Evolutionary conservation across 2,797 vertebrate species (phyloP).

Genomic region (Sitta carolinensis): DNA sequence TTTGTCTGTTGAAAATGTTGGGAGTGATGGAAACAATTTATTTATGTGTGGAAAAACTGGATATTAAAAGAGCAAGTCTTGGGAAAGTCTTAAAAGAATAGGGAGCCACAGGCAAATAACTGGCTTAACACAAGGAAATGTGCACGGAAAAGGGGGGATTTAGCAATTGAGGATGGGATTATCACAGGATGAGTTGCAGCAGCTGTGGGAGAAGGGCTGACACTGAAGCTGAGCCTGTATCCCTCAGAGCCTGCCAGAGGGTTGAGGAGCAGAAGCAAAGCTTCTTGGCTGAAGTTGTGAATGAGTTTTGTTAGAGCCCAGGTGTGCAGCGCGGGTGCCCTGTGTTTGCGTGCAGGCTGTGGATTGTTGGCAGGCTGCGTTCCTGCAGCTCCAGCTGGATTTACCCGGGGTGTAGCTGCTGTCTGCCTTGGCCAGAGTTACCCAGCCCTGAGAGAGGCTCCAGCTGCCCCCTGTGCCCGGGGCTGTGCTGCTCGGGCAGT

Average conservation of each 20-base stretch:
- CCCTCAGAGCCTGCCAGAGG: background rate
- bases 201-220: background rate
- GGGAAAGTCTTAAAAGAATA: background rate
- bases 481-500: background rate
- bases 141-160: background rate
- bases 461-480: accelerated
- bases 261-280: background rate
- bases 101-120: background rate
- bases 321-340: too few species aligned
- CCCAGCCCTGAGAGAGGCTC: accelerated
- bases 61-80: background rate
- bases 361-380: background rate
- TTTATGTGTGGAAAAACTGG: background rate
- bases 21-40: background rate
- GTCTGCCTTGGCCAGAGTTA: accelerated
- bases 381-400: background rate
- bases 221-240: background rate
- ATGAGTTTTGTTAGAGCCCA: background rate
- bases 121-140: background rate
- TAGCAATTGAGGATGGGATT: background rate
- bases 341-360: background rate
- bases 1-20: background rate
- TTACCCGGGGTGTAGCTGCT: background rate
- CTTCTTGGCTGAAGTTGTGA: background rate
- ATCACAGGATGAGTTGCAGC: background rate